Conservation (phyloP, 2,797 vertebrate species). For the Muscicapa striata region DNA sequence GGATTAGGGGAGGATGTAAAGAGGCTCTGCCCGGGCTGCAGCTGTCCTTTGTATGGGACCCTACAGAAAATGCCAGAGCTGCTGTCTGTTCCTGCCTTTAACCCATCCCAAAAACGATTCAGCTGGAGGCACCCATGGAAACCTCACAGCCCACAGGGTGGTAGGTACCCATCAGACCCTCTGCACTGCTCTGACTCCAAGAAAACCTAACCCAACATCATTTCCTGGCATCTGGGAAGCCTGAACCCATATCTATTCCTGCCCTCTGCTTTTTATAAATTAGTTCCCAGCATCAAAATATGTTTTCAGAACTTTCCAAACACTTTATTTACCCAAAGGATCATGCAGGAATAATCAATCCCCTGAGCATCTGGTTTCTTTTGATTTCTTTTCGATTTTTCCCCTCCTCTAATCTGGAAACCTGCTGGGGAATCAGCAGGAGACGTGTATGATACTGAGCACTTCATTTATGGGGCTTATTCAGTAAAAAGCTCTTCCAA, state of each 20-base stretch:
- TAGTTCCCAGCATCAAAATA: not conserved
- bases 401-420: not conserved
- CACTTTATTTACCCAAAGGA: conserved; percentile 54
- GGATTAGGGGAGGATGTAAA: conserved; percentile 25
- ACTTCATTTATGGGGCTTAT: not conserved
- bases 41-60: not conserved
- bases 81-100: not conserved
- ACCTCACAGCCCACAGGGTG: not conserved
- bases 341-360: conserved; percentile 52
- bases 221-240: conserved; percentile 9
- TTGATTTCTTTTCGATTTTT: not conserved
- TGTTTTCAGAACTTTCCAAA: conserved; percentile 31
- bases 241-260: not conserved
- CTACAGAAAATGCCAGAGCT: not conserved
- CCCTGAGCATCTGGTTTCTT: conserved; percentile 53
- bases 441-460: not conserved
- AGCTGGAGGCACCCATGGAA: not conserved
- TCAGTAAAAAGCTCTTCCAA: conserved; percentile 11
- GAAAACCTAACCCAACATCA: not conserved
- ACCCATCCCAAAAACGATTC: rapidly evolving
- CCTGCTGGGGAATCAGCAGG: conserved; percentile 47
- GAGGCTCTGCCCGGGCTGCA: not conserved
- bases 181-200: not conserved
- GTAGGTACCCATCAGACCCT: not conserved
- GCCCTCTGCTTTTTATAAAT: conserved; percentile 40